These are phyloP conservation scores for Limenitis camilla DNA, from an alignment of 2,888 invertebrate genomes.

Conservation along the genomic window DNA sequence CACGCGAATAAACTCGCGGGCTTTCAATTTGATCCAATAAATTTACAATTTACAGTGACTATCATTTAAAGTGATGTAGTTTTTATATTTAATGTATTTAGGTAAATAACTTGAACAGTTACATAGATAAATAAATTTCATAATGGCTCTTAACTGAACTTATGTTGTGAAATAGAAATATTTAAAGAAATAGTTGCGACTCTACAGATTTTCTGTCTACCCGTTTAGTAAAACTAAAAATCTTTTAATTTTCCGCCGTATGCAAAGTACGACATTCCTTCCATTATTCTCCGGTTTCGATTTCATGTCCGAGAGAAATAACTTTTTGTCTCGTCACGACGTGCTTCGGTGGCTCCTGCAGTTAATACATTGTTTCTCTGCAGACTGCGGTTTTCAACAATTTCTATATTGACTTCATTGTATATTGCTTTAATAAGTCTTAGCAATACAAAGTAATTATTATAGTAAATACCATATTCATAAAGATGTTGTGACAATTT, in stretches of 20 bases:
- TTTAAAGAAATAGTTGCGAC: slow-evolving; percentile 27
- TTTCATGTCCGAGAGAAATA: slow-evolving; percentile 63
- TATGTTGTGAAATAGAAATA: slow-evolving; percentile 8
- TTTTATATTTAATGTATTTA: no score
- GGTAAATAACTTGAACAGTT: no score
- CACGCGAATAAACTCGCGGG: no score
- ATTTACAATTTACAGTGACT: no score
- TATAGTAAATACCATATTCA: no score
- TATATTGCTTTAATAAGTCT: slow-evolving; percentile 34
- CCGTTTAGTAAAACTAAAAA: slow-evolving; percentile 54
- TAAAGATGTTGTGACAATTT: no score
- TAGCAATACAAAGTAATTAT: no score
- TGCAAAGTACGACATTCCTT: slow-evolving; percentile 57
- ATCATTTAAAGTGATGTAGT: no score
- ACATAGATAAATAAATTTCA: no score
- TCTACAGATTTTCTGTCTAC: slow-evolving; percentile 37
- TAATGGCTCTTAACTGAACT: no score
- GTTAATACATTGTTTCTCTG: slow-evolving; percentile 51
- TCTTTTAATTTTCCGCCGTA: slow-evolving; percentile 62
- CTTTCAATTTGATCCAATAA: no score
- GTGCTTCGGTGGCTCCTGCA: slow-evolving; percentile 50
- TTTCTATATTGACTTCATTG: slow-evolving; percentile 45
- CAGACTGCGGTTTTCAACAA: slow-evolving; percentile 57
- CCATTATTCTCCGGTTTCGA: slow-evolving; percentile 58
- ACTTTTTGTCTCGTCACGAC: slow-evolving; percentile 63